phyloP scores from a whole-genome alignment of 2,113 vertebrate species.

The Pandion haliaetus region DNA sequence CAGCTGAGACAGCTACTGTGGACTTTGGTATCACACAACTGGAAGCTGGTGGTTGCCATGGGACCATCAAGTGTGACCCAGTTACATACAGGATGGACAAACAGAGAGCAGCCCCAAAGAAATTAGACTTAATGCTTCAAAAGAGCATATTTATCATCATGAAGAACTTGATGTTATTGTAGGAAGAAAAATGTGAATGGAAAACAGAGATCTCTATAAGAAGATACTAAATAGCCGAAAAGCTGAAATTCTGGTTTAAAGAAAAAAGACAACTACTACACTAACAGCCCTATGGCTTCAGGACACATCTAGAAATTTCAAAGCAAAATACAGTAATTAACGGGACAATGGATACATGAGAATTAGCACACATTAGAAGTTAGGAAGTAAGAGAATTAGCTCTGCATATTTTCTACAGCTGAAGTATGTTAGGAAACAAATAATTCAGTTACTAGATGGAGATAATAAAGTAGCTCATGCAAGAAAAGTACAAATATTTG shows the following conservation, averaged over 20 bases:
- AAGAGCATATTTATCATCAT: not conserved
- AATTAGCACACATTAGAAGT: not conserved
- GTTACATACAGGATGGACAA: not conserved
- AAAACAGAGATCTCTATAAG: not conserved
- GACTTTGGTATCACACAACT: not conserved
- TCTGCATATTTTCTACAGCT: not conserved
- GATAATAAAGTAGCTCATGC: not conserved
- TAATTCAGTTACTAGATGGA: not conserved
- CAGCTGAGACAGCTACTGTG: not conserved
- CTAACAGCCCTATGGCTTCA: not conserved
- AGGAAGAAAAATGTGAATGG: not conserved
- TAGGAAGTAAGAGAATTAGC: not conserved
- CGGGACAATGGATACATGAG: not conserved
- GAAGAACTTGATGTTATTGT: not conserved
- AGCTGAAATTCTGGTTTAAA: not conserved
- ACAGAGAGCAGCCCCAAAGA: not conserved
- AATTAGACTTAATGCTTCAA: not conserved
- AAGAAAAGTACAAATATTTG: not conserved
- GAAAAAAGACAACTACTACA: not conserved
- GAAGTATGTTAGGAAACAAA: not conserved
- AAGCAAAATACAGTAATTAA: not conserved
- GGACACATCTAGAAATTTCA: not conserved
- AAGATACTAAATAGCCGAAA: not conserved
- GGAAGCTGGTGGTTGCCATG: not conserved
- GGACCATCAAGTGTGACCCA: not conserved